Base-by-base conservation (phyloP, 2,888 invertebrate species). In the Ophonus ardosiacus region DNA sequence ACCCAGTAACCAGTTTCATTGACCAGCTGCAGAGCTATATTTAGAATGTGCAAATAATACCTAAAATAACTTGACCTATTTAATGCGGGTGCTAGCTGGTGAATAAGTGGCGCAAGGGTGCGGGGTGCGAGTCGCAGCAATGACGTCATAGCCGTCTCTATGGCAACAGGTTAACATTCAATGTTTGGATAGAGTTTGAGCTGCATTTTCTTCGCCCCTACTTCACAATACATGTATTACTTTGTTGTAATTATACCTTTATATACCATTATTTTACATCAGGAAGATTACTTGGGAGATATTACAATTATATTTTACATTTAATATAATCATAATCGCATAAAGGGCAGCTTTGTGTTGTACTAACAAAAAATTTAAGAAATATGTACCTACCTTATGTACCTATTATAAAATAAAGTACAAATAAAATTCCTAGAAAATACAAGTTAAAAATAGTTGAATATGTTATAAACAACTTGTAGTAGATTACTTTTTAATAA, bases 141-240 rank as follows among this genome's bases (percentile, higher is more conserved):
- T 90, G 91, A 91, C 91, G 90, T 91, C 90, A 91, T 88, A 86
- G 87, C 87, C 88, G 90, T 90, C 88, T 88, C 89, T 89, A 89
- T 89, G 90, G 88, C 89, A 88, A 90, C 90, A 89, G 88, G 88
- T 89, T 89, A 90, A 89, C 88, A 88, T 80, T 85, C 85, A 81
- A 80, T 85, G 81, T 85, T 80, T 80, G 61, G 80, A 85, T 78
- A 63, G 78, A 71, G 88, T 89, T 89, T 88, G 88, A 79, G 71
- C 78, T 76, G 68, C 79, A 78, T 57, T 78, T 78, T 78, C 78
- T 78, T 78, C 71, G 40, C 43, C 71, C 17, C 8, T 74, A 74
- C 71, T 43, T 43, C 40, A 74, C 78, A 78, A 78, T 78, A 61
- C 59, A 74, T 83, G 18, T 63, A 81, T 15, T 81, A 81, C 65